phyloP scores from a whole-genome alignment of 2,888 invertebrate species.

The Lycophotia porphyrea region DNA sequence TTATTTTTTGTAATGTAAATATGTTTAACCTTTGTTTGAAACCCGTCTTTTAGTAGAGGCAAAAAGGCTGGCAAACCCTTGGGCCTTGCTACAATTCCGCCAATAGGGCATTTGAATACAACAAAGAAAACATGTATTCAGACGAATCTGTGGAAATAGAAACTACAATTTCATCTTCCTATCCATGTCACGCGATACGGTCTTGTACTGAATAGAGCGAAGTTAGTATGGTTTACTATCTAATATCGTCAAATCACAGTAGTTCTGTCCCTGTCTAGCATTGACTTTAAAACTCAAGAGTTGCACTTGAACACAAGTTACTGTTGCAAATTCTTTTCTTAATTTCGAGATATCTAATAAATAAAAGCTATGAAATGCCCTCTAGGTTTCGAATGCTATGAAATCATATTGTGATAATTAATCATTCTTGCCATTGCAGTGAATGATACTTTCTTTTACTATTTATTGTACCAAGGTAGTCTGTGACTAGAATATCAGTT shows the following conservation, averaged over 20 bases:
- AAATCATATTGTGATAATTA: conserved; percentile 17
- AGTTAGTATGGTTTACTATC: neutral
- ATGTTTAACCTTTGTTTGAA: conserved; percentile 3
- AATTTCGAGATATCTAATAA: neutral
- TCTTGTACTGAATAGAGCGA: neutral
- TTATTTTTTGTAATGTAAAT: conserved; percentile 22
- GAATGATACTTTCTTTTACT: neutral
- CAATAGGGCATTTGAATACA: neutral
- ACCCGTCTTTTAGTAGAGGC: conserved; percentile 11
- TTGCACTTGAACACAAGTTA: neutral
- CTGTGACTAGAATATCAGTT: neutral
- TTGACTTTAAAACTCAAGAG: neutral
- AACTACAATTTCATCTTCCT: neutral
- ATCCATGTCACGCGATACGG: neutral
- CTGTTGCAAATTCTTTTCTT: neutral
- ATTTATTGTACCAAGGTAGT: conserved; percentile 18
- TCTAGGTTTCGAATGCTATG: neutral
- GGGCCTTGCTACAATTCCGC: conserved; percentile 7
- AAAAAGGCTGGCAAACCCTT: neutral
- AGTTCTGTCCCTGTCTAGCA: neutral
- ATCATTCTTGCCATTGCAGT: conserved; percentile 18
- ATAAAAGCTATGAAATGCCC: neutral
- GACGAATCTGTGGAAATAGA: neutral
- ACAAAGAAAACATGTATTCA: neutral
- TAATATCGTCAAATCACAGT: neutral